Conservation (phyloP, 2,888 invertebrate genomes). For the Drosophila putrida region DNA sequence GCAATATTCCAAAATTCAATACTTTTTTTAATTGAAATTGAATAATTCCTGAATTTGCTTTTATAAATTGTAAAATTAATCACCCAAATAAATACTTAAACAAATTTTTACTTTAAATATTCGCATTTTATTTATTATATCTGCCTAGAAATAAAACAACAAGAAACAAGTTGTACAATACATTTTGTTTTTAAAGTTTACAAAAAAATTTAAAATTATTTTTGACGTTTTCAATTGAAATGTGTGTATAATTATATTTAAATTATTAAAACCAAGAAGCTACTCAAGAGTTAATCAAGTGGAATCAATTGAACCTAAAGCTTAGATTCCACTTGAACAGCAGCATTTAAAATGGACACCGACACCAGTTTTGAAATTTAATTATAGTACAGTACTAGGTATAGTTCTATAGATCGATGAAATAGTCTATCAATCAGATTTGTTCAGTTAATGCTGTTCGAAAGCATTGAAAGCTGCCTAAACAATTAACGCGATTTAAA, state of each 20-base stretch:
- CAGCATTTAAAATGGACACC: conserved; percentile 67
- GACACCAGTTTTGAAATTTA: conserved; percentile 54
- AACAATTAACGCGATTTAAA: conserved; percentile 61
- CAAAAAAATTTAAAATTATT: conserved; percentile 48
- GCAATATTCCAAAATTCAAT: too few species aligned
- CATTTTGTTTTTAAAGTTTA: conserved; percentile 46
- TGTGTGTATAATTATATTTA: conserved; percentile 22
- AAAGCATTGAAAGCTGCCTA: conserved; percentile 40
- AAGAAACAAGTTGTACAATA: conserved; percentile 61
- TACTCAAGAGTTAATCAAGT: conserved; percentile 35
- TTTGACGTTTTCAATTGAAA: conserved; percentile 50
- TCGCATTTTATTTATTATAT: conserved; percentile 39
- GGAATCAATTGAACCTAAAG: conserved; percentile 9
- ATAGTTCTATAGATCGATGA: conserved; percentile 6
- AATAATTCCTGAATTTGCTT: neutral
- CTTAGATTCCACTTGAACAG: conserved; percentile 31
- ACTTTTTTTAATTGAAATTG: too few species aligned
- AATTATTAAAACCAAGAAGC: conserved; percentile 56
- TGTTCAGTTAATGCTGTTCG: conserved; percentile 24
- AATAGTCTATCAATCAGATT: conserved; percentile 18
- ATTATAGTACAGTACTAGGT: conserved; percentile 15
- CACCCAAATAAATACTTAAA: neutral
- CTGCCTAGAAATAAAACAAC: conserved; percentile 62
- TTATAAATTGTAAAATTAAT: too few species aligned
- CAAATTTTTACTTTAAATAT: conserved; percentile 16